Percentiles rank a stretch among this genome's conserved stretches.
These are phyloP conservation scores for Alviniconcha strummeri DNA, from an alignment of 2,888 invertebrate genomes.

Conservation along the genomic window DNA sequence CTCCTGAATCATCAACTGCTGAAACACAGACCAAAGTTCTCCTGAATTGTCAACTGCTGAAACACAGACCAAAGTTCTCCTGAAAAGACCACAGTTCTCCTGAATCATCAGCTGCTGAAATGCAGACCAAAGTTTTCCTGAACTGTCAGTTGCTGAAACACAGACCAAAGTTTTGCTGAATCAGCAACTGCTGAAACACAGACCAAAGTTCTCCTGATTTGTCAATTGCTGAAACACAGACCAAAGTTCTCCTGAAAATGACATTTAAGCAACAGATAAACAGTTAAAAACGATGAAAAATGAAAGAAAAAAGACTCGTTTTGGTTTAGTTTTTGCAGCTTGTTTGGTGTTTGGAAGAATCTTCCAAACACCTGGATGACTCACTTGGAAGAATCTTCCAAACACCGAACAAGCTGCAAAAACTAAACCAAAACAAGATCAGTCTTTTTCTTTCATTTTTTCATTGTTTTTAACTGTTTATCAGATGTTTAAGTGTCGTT, in stretches of 20 bases:
- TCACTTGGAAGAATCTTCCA: no score
- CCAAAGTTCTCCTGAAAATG: conserved; percentile 60
- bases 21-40: conserved; percentile 5
- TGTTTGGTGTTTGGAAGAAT: no score
- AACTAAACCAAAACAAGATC: no score
- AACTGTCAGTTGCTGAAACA: not conserved
- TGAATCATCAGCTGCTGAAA: not conserved
- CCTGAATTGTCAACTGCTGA: not conserved
- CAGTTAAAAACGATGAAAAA: no score
- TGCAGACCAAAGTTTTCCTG: not conserved
- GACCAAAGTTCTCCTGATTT: not conserved
- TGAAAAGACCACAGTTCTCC: conserved; percentile 41
- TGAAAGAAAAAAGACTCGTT: no score
- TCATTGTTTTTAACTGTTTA: no score
- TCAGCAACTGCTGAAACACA: conserved; percentile 51
- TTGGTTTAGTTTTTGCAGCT: no score
- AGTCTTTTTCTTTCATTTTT: no score
- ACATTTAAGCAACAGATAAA: no score
- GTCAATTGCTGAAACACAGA: not conserved
- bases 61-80: conserved; percentile 58
- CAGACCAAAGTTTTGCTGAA: conserved; percentile 64
- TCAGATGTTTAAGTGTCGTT: no score
- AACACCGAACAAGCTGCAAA: no score
- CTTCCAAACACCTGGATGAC: no score
- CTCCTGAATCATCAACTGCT: conserved; percentile 65